Evolutionary conservation across 2,888 invertebrate genomes (phyloP).

Genomic region (Drosophila yooni): DNA sequence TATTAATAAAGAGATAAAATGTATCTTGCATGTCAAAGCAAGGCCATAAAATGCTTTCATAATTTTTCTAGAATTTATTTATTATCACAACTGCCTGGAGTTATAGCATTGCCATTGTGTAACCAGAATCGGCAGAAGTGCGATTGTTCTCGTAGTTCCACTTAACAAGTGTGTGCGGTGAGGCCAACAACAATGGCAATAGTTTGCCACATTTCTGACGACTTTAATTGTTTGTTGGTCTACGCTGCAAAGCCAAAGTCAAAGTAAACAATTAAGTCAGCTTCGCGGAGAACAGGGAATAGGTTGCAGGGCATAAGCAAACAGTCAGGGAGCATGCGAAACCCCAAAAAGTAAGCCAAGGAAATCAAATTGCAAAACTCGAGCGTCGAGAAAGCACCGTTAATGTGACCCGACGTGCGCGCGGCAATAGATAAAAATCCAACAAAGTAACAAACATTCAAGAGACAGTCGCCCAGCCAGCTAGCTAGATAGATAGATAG

Average conservation of each 20-base stretch:
- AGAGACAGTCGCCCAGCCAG: slow-evolving; percentile 55
- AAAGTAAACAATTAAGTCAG: slow-evolving; percentile 10
- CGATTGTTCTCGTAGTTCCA: background rate
- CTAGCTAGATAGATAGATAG: slow-evolving; percentile 41
- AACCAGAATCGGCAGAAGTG: slow-evolving; percentile 21
- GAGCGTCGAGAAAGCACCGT: slow-evolving; percentile 77
- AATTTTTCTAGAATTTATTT: slow-evolving; percentile 28
- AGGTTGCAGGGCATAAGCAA: background rate
- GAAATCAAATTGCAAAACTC: slow-evolving; percentile 77
- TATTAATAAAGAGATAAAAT: background rate
- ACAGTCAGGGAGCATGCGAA: slow-evolving; percentile 41
- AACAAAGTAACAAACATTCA: slow-evolving; percentile 47
- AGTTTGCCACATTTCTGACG: slow-evolving; percentile 62
- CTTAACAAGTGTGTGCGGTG: slow-evolving; percentile 51
- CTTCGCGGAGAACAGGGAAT: background rate
- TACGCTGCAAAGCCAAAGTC: slow-evolving; percentile 24
- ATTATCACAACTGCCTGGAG: slow-evolving; percentile 8
- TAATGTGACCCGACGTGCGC: slow-evolving; percentile 76
- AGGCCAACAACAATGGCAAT: slow-evolving; percentile 44
- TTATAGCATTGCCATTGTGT: slow-evolving; percentile 16
- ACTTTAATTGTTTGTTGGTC: slow-evolving; percentile 73
- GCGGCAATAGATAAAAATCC: slow-evolving; percentile 71
- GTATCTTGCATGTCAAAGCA: background rate
- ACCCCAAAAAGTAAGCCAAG: slow-evolving; percentile 37
- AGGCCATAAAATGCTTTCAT: slow-evolving; percentile 20